A percentile compares a stretch with the other conserved stretches of the same genome.
Conservation (phyloP, 1,140 invertebrate genomes). For the Subanguina moxae region DNA sequence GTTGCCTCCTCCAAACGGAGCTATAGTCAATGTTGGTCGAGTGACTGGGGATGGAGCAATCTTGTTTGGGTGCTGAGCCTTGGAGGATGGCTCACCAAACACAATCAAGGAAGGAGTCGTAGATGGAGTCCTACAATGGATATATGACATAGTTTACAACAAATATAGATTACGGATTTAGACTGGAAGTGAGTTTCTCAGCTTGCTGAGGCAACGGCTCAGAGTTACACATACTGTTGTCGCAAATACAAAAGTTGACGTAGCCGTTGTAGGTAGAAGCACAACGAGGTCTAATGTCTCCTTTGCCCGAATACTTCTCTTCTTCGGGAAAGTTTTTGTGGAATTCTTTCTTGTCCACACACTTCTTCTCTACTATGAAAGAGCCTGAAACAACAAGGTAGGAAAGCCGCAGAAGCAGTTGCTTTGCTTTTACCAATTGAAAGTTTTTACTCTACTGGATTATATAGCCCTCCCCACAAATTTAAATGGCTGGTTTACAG, state of each 20-base stretch:
- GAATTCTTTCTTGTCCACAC: constrained; percentile 24
- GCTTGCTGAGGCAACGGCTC: constrained; percentile 26
- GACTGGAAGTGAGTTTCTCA: constrained; percentile 9
- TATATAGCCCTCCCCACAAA: no score
- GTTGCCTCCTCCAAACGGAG: neutral
- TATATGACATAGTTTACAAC: neutral
- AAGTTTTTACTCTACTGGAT: no score
- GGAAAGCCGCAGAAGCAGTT: no score
- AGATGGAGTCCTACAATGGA: neutral
- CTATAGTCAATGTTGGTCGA: neutral
- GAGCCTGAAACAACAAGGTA: constrained; percentile 18
- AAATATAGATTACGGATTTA: neutral
- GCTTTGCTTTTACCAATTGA: no score
- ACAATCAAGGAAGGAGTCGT: constrained; percentile 1
- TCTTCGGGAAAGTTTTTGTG: constrained; percentile 31
- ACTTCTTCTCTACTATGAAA: constrained; percentile 33
- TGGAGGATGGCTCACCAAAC: neutral
- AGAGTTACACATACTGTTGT: constrained; percentile 26
- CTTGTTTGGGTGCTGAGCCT: neutral
- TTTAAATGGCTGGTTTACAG: no score
- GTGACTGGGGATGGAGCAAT: neutral
- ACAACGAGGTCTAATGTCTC: constrained; percentile 16
- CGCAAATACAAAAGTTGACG: constrained; percentile 33
- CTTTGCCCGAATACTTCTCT: neutral
- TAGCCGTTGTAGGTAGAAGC: constrained; percentile 33